Conservation (phyloP, 1,140 invertebrate species). For the Pararge aegeria region DNA sequence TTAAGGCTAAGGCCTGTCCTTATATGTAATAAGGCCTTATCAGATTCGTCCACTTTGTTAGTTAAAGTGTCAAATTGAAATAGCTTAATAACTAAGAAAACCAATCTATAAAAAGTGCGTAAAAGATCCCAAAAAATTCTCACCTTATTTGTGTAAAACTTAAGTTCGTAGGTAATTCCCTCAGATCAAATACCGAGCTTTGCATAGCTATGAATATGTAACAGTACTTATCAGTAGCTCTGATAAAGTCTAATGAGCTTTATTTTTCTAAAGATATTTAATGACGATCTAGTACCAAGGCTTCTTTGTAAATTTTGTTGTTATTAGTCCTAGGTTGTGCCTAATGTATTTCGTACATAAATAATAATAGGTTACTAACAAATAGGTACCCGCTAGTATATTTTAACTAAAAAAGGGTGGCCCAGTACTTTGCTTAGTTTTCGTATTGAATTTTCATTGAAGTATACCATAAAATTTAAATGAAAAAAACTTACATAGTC, state of each 20-base stretch:
- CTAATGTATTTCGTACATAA: neutral
- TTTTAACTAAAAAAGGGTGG: no score
- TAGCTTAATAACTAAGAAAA: conserved; percentile 27
- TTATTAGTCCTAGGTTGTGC: neutral
- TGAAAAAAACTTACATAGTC: no score
- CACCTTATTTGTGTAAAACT: conserved; percentile 14
- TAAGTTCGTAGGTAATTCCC: conserved; percentile 5
- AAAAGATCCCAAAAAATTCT: conserved; percentile 25
- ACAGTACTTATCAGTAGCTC: no score
- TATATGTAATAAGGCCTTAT: conserved; percentile 36
- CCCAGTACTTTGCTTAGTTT: no score
- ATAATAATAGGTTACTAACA: no score
- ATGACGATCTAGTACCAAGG: neutral
- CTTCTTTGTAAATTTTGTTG: neutral
- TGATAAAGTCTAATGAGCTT: neutral
- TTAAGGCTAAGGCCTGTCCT: conserved; percentile 35
- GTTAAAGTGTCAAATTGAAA: conserved; percentile 22
- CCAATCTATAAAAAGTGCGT: conserved; percentile 26
- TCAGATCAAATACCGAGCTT: neutral
- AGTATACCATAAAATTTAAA: no score
- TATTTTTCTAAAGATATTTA: neutral
- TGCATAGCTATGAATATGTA: neutral
- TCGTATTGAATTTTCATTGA: no score
- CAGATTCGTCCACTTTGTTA: conserved; percentile 25
- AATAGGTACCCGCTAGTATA: no score